phyloP scores from a whole-genome alignment of 1,140 invertebrate genomes.

The Goniozus legneri region DNA sequence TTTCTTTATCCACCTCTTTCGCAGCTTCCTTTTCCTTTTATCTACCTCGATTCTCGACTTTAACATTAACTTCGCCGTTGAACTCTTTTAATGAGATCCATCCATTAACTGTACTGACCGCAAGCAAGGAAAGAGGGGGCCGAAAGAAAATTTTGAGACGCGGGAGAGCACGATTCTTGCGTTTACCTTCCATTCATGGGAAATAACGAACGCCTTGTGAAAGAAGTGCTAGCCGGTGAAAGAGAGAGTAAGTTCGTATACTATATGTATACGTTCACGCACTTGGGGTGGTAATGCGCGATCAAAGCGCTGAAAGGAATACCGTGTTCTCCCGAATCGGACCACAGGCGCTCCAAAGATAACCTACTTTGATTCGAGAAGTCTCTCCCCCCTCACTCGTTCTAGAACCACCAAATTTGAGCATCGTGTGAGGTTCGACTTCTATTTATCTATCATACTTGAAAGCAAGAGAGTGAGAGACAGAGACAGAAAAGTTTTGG shows the following conservation, averaged over 20 bases:
- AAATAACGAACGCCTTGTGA: conserved; percentile 31
- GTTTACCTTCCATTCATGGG: conserved; percentile 20
- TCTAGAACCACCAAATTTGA: too few relatives aligned
- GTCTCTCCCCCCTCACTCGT: neutral
- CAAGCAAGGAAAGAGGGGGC: too few relatives aligned
- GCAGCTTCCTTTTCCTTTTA: too few relatives aligned
- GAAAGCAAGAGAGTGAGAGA: conserved; percentile 1
- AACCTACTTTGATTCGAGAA: conserved; percentile 39
- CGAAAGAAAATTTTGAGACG: too few relatives aligned
- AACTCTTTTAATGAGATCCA: too few relatives aligned
- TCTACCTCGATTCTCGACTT: too few relatives aligned
- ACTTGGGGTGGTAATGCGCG: conserved; percentile 22
- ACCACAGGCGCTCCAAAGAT: conserved; percentile 38
- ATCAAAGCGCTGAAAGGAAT: conserved; percentile 39
- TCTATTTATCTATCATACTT: too few relatives aligned
- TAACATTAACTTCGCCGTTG: too few relatives aligned
- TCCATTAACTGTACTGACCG: too few relatives aligned
- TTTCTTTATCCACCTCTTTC: too few relatives aligned
- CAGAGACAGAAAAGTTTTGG: neutral
- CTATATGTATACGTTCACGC: neutral
- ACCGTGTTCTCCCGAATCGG: conserved; percentile 44
- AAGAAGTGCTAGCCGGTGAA: conserved; percentile 20
- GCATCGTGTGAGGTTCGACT: too few relatives aligned
- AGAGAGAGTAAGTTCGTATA: conserved; percentile 14
- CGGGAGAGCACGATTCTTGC: too few relatives aligned